Evolutionary conservation across 1,140 invertebrate species (phyloP).

Genomic region (Rhopalosiphum padi): DNA sequence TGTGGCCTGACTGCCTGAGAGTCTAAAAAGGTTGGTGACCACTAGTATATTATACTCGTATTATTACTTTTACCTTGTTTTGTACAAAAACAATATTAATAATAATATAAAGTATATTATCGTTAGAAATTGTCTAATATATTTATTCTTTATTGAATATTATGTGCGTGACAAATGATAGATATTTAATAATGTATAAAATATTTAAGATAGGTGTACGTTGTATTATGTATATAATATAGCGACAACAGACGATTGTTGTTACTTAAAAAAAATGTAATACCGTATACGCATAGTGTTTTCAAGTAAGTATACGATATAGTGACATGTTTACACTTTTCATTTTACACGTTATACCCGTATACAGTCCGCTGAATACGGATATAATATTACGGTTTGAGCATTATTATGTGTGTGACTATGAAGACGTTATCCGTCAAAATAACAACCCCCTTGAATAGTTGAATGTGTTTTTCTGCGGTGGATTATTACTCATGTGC

Average conservation of each 20-base stretch:
- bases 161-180: background rate
- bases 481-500: background rate
- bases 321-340: background rate
- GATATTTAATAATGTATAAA: too few species aligned
- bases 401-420: background rate
- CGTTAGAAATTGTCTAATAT: too few species aligned
- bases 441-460: background rate
- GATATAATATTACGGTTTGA: background rate
- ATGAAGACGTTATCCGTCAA: background rate
- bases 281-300: background rate
- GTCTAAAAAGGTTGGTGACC: too few species aligned
- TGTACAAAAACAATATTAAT: too few species aligned
- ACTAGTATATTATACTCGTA: background rate
- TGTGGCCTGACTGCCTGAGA: too few species aligned
- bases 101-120: background rate
- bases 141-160: too few species aligned
- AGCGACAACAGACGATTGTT: background rate
- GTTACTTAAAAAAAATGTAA: slow-evolving; percentile 1
- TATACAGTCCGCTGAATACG: background rate
- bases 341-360: background rate
- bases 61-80: background rate
- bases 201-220: too few species aligned
- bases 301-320: background rate
- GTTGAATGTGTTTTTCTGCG: background rate
- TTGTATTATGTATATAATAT: too few species aligned